A percentile compares a stretch with the other conserved stretches of the same genome.
Conservation (phyloP, 2,888 invertebrate genomes). For the Megaustenia siamemsis region DNA sequence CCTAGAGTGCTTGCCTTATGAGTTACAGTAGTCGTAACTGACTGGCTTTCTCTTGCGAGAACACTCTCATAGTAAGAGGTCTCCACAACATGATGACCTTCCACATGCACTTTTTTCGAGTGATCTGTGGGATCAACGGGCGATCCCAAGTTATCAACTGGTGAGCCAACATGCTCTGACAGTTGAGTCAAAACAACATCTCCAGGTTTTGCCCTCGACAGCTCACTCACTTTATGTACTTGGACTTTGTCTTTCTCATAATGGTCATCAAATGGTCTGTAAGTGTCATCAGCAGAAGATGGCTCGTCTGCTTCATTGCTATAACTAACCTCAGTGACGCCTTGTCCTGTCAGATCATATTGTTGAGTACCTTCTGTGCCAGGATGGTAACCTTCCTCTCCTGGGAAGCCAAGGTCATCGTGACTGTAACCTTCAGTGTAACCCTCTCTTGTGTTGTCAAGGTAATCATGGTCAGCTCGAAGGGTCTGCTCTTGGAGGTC, state of each 20-base stretch:
- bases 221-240: too few species aligned
- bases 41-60: neutral
- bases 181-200: neutral
- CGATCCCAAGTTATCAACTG: constrained; percentile 22
- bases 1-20: neutral
- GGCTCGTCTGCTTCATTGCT: neutral
- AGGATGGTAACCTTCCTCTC: constrained; percentile 55
- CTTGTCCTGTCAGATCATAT: neutral
- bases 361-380: too few species aligned
- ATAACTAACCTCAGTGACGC: neutral
- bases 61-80: neutral
- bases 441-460: neutral
- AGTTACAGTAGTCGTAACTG: neutral
- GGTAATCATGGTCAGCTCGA: neutral
- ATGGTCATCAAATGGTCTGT: neutral
- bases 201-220: neutral
- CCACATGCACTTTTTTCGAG: too few species aligned
- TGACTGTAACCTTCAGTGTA: constrained; percentile 32
- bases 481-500: neutral
- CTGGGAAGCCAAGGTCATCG: constrained; percentile 55
- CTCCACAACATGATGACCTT: neutral
- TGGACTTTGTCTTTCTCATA: neutral
- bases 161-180: constrained; percentile 8
- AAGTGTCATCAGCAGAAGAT: neutral
- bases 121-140: neutral